A percentile compares a stretch with the other conserved stretches of the same genome.
These are phyloP conservation scores for Indicator indicator DNA, from an alignment of 2,113 vertebrate species.

Conservation along the genomic window DNA sequence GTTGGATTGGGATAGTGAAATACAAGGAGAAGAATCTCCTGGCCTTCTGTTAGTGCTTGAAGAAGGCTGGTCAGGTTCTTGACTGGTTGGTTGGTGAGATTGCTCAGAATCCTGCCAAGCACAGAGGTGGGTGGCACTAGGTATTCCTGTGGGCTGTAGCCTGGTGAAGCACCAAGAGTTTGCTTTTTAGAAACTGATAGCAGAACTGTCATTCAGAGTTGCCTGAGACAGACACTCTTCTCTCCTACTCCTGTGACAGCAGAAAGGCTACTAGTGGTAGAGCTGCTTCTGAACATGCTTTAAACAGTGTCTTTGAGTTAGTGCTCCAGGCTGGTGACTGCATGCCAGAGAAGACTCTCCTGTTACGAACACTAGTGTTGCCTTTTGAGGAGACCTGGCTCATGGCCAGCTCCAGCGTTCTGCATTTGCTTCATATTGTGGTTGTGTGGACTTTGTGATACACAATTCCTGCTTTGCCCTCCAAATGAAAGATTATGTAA, in stretches of 20 bases:
- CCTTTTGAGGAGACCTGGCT: neutral
- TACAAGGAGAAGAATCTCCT: neutral
- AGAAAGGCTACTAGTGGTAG: neutral
- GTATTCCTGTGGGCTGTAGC: neutral
- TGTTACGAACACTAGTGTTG: too few relatives aligned
- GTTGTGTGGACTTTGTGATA: neutral
- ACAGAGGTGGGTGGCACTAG: accelerated
- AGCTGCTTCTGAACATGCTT: too few relatives aligned
- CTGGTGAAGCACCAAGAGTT: neutral
- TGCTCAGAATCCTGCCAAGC: neutral
- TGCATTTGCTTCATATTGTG: neutral
- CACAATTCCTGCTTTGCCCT: neutral
- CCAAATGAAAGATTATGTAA: neutral
- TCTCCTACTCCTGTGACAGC: too few relatives aligned
- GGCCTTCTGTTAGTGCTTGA: neutral
- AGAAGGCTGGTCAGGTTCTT: neutral
- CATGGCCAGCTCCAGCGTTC: neutral
- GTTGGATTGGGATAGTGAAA: neutral
- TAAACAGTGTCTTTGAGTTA: neutral
- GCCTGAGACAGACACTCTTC: too few relatives aligned
- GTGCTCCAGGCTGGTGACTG: neutral
- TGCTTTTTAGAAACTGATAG: neutral
- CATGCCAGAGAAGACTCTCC: neutral
- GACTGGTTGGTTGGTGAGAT: neutral
- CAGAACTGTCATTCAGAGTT: too few relatives aligned